Percentiles rank a stretch among this genome's conserved stretches.
These are phyloP conservation scores for Drosophila ustulata DNA, from an alignment of 2,888 invertebrate genomes.

Conservation along the genomic window DNA sequence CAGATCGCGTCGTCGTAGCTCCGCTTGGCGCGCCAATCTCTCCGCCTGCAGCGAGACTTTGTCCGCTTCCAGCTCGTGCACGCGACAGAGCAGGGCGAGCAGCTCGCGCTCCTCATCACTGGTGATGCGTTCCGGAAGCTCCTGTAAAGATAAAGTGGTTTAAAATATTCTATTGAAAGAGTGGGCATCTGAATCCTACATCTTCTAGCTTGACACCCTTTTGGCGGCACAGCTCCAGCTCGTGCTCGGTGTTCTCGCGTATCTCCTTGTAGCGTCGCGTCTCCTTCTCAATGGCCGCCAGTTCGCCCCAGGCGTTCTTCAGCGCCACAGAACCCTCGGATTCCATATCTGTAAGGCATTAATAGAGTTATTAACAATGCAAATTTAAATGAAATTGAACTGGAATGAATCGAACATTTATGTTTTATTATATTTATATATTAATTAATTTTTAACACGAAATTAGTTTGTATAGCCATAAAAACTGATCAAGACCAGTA, in stretches of 20 bases:
- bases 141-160: slow-evolving; percentile 84
- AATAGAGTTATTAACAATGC: neutral
- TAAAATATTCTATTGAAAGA: accelerated
- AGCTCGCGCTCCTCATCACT: slow-evolving; percentile 96
- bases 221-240: slow-evolving; percentile 92
- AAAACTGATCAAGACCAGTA: too few species aligned
- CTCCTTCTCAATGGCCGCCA: slow-evolving; percentile 93
- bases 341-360: slow-evolving; percentile 77
- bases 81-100: slow-evolving; percentile 92
- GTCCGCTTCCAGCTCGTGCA: slow-evolving; percentile 97
- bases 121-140: slow-evolving; percentile 93
- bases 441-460: too few species aligned
- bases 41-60: slow-evolving; percentile 96
- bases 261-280: slow-evolving; percentile 92
- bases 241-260: slow-evolving; percentile 91
- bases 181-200: slow-evolving; percentile 86
- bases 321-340: slow-evolving; percentile 86
- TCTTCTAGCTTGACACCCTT: slow-evolving; percentile 93
- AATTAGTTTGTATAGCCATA: too few species aligned
- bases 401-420: too few species aligned
- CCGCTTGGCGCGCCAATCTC: slow-evolving; percentile 93
- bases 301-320: slow-evolving; percentile 93
- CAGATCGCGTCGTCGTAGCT: slow-evolving; percentile 93
- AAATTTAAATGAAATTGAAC: neutral
- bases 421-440: too few species aligned